These are phyloP conservation scores for Antechinus stuartii DNA, from an alignment of 2,113 vertebrate genomes.

Conservation along the genomic window DNA sequence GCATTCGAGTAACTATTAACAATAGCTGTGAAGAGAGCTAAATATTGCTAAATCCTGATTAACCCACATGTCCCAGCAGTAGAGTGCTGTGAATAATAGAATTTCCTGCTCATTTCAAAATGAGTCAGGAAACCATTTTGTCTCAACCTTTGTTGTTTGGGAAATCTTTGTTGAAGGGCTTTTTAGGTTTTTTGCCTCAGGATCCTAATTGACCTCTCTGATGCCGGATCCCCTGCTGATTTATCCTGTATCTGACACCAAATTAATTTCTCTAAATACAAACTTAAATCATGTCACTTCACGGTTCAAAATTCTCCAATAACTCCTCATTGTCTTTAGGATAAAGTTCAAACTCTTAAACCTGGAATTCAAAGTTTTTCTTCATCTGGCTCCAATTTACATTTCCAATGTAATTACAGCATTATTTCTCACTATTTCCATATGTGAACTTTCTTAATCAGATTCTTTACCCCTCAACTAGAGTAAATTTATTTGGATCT, in stretches of 20 bases:
- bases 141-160: not conserved
- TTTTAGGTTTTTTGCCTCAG: conserved; percentile 1
- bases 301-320: not conserved
- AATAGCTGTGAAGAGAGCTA: not conserved
- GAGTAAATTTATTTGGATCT: not conserved
- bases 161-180: not conserved
- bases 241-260: conserved; percentile 12
- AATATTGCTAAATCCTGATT: not conserved
- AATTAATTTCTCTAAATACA: conserved; percentile 1
- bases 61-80: not conserved
- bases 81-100: not conserved
- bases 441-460: not conserved
- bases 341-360: not conserved
- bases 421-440: not conserved
- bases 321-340: not conserved
- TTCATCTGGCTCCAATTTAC: not conserved
- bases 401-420: not conserved
- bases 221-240: not conserved
- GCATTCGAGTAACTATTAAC: not conserved
- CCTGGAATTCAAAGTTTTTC: not conserved
- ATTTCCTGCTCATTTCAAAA: not conserved
- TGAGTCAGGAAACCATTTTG: not conserved
- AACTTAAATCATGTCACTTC: not conserved
- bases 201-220: not conserved
- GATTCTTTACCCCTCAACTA: not conserved